Percentiles rank a stretch among this genome's conserved stretches.
phyloP scores from a whole-genome alignment of 2,797 vertebrate genomes.

The Manis pentadactyla region DNA sequence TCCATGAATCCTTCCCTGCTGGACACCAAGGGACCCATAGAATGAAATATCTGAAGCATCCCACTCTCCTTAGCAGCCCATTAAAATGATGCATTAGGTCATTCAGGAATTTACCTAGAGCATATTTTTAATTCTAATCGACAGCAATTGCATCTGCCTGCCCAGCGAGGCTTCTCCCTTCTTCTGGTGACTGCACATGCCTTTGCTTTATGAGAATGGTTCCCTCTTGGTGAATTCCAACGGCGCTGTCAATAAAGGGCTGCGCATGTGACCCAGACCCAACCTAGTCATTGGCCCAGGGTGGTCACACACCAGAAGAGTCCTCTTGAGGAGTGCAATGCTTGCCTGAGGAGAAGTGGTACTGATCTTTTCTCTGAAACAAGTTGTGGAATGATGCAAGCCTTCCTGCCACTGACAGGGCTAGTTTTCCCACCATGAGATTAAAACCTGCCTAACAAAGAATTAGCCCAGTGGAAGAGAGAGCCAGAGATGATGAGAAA shows the following conservation, averaged over 20 bases:
- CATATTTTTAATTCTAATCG: constrained; percentile 69
- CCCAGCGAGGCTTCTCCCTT: constrained; percentile 31
- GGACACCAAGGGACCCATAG: not conserved
- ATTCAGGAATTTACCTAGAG: constrained; percentile 71
- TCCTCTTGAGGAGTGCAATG: not conserved
- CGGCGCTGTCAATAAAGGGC: not conserved
- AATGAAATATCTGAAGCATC: constrained; percentile 40
- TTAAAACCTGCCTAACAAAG: not conserved
- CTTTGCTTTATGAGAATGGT: constrained; percentile 73
- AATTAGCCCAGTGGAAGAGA: not conserved
- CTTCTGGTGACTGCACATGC: constrained; percentile 66
- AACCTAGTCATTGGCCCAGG: not conserved
- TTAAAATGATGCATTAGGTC: constrained; percentile 66
- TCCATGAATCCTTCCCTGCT: constrained; percentile 5
- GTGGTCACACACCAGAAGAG: not conserved
- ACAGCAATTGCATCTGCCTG: constrained; percentile 59
- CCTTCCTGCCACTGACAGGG: not conserved
- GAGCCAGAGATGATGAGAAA: accelerated
- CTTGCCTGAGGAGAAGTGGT: not conserved
- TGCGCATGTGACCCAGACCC: not conserved
- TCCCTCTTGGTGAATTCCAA: not conserved
- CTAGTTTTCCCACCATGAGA: not conserved
- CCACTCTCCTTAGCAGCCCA: constrained; percentile 43
- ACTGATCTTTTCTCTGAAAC: constrained; percentile 20
- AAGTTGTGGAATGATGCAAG: not conserved